Percentiles rank a stretch among this genome's conserved stretches.
These are phyloP conservation scores for Anas capensis DNA, from an alignment of 2,797 vertebrate species.

Conservation along the genomic window DNA sequence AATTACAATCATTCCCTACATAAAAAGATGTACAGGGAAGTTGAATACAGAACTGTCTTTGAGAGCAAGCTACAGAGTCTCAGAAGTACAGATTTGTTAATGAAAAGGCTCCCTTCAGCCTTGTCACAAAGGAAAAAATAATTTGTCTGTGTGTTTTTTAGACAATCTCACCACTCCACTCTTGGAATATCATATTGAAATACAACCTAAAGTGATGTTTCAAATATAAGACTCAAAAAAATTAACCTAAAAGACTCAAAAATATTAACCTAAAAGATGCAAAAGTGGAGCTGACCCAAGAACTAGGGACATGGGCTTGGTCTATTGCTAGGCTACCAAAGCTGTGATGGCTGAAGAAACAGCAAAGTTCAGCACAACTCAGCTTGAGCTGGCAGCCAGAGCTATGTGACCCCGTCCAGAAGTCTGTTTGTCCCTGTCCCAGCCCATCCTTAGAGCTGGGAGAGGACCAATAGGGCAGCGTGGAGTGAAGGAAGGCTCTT, in stretches of 20 bases:
- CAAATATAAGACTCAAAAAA: background rate
- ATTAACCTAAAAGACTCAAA: background rate
- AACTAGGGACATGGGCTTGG: background rate
- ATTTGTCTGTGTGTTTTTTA: background rate
- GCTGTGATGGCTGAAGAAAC: background rate
- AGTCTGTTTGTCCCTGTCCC: background rate
- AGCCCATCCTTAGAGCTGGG: background rate
- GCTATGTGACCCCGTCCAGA: background rate
- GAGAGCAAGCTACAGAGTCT: background rate
- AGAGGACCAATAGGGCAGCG: background rate
- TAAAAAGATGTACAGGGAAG: background rate
- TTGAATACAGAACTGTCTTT: background rate
- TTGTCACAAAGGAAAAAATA: slow-evolving; percentile 11
- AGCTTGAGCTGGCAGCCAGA: background rate
- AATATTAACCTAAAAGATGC: background rate
- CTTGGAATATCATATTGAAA: background rate
- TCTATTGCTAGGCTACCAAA: background rate
- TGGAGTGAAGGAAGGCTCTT: background rate
- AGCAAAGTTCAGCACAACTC: background rate
- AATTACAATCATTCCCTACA: background rate
- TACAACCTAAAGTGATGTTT: background rate
- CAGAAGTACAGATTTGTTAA: background rate
- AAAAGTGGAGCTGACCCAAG: background rate
- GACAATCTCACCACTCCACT: background rate
- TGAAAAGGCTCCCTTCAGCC: background rate